A percentile compares a stretch with the other conserved stretches of the same genome.
These are phyloP conservation scores for Carassius gibelio DNA, from an alignment of 2,113 vertebrate genomes.

Conservation along the genomic window DNA sequence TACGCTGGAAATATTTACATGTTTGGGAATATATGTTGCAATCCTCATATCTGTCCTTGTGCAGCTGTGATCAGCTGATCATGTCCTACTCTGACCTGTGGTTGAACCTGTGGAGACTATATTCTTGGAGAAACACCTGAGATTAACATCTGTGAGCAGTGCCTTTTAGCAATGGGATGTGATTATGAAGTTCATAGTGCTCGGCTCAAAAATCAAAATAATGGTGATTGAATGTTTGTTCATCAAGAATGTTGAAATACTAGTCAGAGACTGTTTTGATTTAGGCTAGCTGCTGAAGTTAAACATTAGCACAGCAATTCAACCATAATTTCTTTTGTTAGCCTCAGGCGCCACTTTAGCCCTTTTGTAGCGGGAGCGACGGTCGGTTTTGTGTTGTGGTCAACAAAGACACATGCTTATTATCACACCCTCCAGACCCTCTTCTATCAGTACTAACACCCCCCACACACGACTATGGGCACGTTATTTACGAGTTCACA, in stretches of 20 bases:
- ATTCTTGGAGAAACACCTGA: not conserved
- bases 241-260: not conserved
- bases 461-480: not conserved
- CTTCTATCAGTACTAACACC: constrained; percentile 5
- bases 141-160: not conserved
- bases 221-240: not conserved
- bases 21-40: not conserved
- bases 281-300: not conserved
- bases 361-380: not conserved
- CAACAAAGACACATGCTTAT: constrained; percentile 13
- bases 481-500: constrained; percentile 32
- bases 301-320: not conserved
- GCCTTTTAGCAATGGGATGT: not conserved
- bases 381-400: not conserved
- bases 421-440: constrained; percentile 33
- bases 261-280: not conserved
- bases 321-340: not conserved
- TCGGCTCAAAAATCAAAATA: not conserved
- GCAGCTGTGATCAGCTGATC: not conserved
- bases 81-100: not conserved
- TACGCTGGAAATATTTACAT: not conserved
- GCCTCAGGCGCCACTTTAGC: not conserved
- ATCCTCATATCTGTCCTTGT: not conserved
- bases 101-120: not conserved
- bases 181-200: not conserved